Percentiles rank a stretch among this genome's conserved stretches.
Evolutionary conservation across 2,113 vertebrate genomes (phyloP).

Genomic region (Rhineura floridana): DNA sequence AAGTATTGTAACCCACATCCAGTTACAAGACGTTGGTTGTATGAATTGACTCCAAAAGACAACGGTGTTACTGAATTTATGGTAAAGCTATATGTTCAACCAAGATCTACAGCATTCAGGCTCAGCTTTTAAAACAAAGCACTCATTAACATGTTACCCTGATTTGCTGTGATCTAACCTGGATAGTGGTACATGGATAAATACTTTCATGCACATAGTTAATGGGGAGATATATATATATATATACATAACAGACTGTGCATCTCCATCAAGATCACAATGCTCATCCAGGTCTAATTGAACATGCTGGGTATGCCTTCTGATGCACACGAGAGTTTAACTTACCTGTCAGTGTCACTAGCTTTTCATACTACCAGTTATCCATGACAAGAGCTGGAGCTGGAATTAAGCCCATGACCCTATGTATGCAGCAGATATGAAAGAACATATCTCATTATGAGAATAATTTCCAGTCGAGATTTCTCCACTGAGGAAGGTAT

Average conservation of each 20-base stretch:
- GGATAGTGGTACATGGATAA: not conserved
- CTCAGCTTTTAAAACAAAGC: not conserved
- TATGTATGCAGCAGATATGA: not conserved
- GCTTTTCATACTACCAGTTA: not conserved
- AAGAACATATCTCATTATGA: not conserved
- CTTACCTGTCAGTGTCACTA: not conserved
- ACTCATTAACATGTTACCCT: not conserved
- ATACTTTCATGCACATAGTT: not conserved
- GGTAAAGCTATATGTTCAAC: not conserved
- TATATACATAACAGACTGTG: not conserved
- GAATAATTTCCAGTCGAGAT: slow-evolving; percentile 1
- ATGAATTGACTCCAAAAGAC: not conserved
- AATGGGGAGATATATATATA: not conserved
- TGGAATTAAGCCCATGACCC: not conserved
- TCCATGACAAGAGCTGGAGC: not conserved
- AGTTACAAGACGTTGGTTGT: not conserved
- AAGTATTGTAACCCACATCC: not conserved
- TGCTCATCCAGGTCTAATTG: not conserved
- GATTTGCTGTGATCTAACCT: not conserved
- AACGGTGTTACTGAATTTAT: not conserved
- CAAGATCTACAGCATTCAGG: not conserved
- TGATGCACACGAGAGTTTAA: not conserved
- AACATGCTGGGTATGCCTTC: not conserved
- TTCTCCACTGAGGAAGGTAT: not conserved
- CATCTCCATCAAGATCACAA: not conserved